Evolutionary conservation across 2,797 vertebrate species (phyloP).

Genomic region (Sebastiscus albofasciatus): DNA sequence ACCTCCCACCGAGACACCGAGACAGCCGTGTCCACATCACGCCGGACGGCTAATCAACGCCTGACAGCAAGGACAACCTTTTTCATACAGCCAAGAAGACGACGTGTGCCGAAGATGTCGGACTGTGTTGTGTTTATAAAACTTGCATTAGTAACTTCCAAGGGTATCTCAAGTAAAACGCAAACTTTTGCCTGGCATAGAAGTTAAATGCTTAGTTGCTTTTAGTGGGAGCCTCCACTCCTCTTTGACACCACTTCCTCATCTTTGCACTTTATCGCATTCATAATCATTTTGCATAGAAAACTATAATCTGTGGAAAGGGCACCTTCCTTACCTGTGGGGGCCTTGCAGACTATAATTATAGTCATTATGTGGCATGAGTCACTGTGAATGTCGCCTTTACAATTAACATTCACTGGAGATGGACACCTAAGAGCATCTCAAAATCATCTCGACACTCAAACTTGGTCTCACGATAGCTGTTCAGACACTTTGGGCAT

Average conservation of each 20-base stretch:
- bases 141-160: constrained; percentile 50
- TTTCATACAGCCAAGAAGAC: constrained; percentile 23
- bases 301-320: constrained; percentile 66
- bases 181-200: constrained; percentile 18
- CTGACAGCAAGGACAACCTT: constrained; percentile 69
- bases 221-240: constrained; percentile 9
- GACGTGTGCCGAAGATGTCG: constrained; percentile 12
- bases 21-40: constrained; percentile 65
- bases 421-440: constrained; percentile 49
- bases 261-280: constrained; percentile 55
- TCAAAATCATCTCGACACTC: constrained; percentile 54
- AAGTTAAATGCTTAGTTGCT: constrained; percentile 26
- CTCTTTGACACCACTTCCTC: constrained; percentile 20
- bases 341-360: constrained; percentile 60
- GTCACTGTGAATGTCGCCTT: constrained; percentile 60
- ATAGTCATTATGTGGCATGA: constrained; percentile 67
- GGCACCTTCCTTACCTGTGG: constrained; percentile 55
- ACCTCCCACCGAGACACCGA: constrained; percentile 58
- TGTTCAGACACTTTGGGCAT: constrained; percentile 18
- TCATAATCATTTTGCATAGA: constrained; percentile 55
- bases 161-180: constrained; percentile 55
- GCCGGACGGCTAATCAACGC: constrained; percentile 58
- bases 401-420: constrained; percentile 47
- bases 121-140: constrained; percentile 45
- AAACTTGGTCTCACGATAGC: constrained; percentile 42